Percentiles rank a stretch among this genome's conserved stretches.
phyloP scores from a whole-genome alignment of 2,113 vertebrate species.

The Rousettus leschenaultii region DNA sequence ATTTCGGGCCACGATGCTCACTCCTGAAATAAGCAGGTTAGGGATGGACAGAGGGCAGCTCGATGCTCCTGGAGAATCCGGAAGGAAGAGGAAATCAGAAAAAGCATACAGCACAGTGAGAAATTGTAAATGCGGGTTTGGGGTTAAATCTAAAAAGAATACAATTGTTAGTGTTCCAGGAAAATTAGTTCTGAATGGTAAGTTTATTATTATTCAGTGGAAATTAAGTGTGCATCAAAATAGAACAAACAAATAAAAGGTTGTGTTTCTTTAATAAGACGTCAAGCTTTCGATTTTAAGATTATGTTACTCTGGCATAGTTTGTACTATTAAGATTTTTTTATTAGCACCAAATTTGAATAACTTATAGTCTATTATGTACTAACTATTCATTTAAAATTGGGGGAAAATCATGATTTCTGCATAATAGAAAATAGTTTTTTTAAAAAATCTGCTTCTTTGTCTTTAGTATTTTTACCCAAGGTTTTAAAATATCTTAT shows the following conservation, averaged over 20 bases:
- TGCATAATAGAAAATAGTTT: not conserved
- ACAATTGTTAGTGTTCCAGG: not conserved
- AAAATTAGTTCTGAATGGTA: constrained; percentile 17
- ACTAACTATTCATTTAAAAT: constrained; percentile 70
- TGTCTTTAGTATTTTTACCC: not conserved
- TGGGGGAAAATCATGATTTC: not conserved
- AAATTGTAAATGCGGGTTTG: not conserved
- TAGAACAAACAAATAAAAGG: not conserved
- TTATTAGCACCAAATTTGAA: constrained; percentile 76
- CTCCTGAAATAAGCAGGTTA: not conserved
- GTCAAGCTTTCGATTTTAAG: constrained; percentile 10
- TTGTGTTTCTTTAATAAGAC: not conserved
- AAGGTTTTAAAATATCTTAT: not conserved
- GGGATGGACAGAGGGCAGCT: not conserved
- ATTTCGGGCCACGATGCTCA: not conserved
- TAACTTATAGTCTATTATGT: constrained; percentile 74
- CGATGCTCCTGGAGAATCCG: not conserved
- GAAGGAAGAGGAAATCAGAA: not conserved
- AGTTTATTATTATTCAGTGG: not conserved
- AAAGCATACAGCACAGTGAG: not conserved
- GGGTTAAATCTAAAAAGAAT: not conserved
- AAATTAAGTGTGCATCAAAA: not conserved
- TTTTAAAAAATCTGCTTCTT: not conserved
- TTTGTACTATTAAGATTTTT: constrained; percentile 74
- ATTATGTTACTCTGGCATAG: constrained; percentile 70